These are phyloP conservation scores for Pollenia labialis DNA, from an alignment of 2,888 invertebrate genomes.

Conservation along the genomic window DNA sequence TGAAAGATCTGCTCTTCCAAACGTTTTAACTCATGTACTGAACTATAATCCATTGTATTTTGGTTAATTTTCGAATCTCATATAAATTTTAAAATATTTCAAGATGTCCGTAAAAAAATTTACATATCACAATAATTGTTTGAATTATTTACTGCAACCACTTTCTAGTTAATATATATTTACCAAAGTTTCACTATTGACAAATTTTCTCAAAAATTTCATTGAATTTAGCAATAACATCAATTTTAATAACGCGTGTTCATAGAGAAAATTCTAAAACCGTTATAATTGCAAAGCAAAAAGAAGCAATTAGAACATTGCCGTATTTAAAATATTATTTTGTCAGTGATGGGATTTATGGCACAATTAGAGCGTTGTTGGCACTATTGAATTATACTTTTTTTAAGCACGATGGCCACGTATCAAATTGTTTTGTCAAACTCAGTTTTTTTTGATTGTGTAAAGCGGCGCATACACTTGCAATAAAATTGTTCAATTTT, in stretches of 20 bases:
- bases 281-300: slow-evolving; percentile 46
- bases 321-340: background rate
- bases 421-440: too few species aligned
- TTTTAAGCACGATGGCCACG: too few species aligned
- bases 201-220: background rate
- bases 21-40: slow-evolving; percentile 47
- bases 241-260: slow-evolving; percentile 41
- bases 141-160: too few species aligned
- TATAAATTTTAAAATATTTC: slow-evolving; percentile 2
- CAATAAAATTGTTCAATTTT: too few species aligned
- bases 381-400: too few species aligned
- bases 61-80: background rate
- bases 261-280: slow-evolving; percentile 29
- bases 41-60: slow-evolving; percentile 34
- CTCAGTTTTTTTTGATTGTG: too few species aligned
- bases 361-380: too few species aligned
- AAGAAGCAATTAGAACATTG: slow-evolving; percentile 13
- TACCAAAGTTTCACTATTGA: too few species aligned
- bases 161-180: background rate
- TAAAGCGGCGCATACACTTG: too few species aligned
- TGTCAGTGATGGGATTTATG: too few species aligned
- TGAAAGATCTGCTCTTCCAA: slow-evolving; percentile 61
- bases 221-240: background rate
- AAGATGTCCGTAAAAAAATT: slow-evolving; percentile 39
- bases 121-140: slow-evolving; percentile 9